phyloP scores from a whole-genome alignment of 2,888 invertebrate species.

The Harmothoe impar region DNA sequence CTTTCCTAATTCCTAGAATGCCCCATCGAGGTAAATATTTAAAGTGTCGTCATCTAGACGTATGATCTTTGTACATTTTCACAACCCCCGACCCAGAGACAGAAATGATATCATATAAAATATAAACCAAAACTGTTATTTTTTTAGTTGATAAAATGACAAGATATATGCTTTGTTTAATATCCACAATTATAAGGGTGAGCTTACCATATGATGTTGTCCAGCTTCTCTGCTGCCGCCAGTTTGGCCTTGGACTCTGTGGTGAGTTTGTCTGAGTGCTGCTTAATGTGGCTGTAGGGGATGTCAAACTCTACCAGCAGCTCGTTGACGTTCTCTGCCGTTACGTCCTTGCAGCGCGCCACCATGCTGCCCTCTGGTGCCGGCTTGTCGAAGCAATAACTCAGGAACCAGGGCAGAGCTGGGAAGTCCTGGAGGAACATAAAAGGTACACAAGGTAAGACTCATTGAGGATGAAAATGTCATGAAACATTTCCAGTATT shows the following conservation, averaged over 20 bases:
- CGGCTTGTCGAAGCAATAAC: slow-evolving; percentile 79
- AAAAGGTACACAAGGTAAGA: not conserved
- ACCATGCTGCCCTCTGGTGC: slow-evolving; percentile 79
- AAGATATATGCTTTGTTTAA: no score
- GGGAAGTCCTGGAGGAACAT: slow-evolving; percentile 79
- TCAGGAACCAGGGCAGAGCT: slow-evolving; percentile 81
- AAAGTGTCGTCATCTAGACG: no score
- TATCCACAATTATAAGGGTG: no score
- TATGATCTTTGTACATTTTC: no score
- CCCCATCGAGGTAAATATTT: no score
- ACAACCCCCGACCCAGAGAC: no score
- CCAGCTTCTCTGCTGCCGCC: slow-evolving; percentile 77
- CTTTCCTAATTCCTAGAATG: no score
- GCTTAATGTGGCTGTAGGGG: slow-evolving; percentile 79
- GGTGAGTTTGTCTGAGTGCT: slow-evolving; percentile 74
- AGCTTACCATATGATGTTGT: slow-evolving; percentile 81
- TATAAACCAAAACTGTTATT: no score
- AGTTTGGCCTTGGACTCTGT: slow-evolving; percentile 79
- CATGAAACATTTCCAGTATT: not conserved
- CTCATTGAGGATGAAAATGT: not conserved
- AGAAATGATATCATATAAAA: no score
- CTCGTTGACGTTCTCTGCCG: slow-evolving; percentile 79
- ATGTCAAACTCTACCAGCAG: slow-evolving; percentile 77
- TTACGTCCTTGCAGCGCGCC: slow-evolving; percentile 74
- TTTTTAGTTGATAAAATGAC: no score